Conservation (phyloP, 2,888 invertebrate genomes). For the Acanthosepion lycidas region DNA sequence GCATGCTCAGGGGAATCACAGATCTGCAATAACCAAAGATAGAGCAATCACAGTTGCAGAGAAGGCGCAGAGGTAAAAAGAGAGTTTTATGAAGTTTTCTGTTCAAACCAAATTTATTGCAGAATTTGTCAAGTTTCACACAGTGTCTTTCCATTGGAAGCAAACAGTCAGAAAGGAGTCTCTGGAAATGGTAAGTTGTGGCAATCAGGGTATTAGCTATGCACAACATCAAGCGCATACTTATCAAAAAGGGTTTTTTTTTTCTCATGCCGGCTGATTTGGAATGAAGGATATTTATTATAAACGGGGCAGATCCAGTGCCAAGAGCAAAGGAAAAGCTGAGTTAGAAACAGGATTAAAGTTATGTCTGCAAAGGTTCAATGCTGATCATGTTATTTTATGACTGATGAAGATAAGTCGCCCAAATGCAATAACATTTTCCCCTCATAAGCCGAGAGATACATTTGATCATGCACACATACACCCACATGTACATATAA, state of each 20-base stretch:
- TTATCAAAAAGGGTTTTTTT: not conserved
- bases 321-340: not conserved
- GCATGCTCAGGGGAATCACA: no score
- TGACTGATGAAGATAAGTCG: not conserved
- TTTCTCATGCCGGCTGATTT: not conserved
- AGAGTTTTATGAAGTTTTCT: no score
- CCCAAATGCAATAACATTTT: not conserved
- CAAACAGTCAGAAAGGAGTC: no score
- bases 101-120: no score
- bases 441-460: not conserved
- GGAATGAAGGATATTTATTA: constrained; percentile 2
- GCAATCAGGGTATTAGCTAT: not conserved
- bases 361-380: not conserved
- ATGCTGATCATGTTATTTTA: constrained; percentile 6
- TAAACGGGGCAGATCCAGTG: not conserved
- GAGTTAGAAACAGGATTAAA: constrained; percentile 14
- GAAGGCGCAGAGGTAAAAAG: no score
- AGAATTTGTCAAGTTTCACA: no score
- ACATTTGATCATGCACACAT: not conserved
- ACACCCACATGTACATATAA: not conserved
- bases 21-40: no score
- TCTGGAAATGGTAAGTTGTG: not conserved
- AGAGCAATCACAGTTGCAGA: no score
- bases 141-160: no score
- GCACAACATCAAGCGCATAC: not conserved